phyloP scores from a whole-genome alignment of 1,140 invertebrate genomes.

The Chrysomallon squamiferum region DNA sequence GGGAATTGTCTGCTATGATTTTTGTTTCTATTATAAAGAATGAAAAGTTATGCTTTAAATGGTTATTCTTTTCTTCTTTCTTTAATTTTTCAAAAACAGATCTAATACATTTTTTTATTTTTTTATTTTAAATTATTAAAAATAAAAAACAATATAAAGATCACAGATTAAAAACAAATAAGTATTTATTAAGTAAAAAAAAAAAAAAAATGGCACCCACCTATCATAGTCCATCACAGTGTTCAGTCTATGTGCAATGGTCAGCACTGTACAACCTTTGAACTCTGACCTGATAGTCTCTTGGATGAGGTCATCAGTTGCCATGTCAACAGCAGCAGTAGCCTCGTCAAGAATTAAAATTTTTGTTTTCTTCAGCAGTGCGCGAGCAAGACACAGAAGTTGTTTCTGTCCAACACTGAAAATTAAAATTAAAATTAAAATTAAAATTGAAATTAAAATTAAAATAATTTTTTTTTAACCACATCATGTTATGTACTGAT shows the following conservation, averaged over 20 bases:
- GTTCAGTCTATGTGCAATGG: slow-evolving; percentile 63
- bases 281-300: slow-evolving; percentile 58
- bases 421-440: neutral
- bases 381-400: slow-evolving; percentile 66
- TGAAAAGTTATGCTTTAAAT: too few relatives aligned
- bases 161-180: too few relatives aligned
- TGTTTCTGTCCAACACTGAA: slow-evolving; percentile 67
- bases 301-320: slow-evolving; percentile 64
- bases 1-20: too few relatives aligned
- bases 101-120: too few relatives aligned
- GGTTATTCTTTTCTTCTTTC: too few relatives aligned
- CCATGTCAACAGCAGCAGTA: slow-evolving; percentile 59
- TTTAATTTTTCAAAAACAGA: too few relatives aligned
- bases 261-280: slow-evolving; percentile 48
- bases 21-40: too few relatives aligned
- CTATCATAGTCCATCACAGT: slow-evolving; percentile 63
- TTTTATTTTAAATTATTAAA: too few relatives aligned
- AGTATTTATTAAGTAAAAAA: too few relatives aligned
- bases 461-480: neutral
- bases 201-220: too few relatives aligned
- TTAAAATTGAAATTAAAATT: neutral
- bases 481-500: neutral
- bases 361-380: slow-evolving; percentile 68
- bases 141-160: too few relatives aligned
- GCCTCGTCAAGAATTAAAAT: slow-evolving; percentile 76